Evolutionary conservation across 2,797 vertebrate genomes (phyloP).

Genomic region (Trematomus bernacchii): DNA sequence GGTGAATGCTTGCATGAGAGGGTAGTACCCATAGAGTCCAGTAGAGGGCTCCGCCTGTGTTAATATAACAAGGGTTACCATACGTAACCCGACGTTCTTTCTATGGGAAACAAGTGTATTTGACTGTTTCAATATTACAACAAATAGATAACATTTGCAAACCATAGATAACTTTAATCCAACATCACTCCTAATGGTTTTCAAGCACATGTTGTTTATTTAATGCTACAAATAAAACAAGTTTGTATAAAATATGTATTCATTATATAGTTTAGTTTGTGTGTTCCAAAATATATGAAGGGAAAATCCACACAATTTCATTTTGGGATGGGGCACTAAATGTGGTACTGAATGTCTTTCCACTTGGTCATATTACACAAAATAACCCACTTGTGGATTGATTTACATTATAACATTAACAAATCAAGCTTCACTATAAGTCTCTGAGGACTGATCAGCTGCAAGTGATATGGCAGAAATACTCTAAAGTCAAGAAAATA

Average conservation of each 20-base stretch:
- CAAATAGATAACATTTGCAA: no score
- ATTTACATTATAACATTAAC: conserved; percentile 11
- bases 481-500: not conserved
- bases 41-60: no score
- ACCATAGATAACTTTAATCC: no score
- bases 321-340: not conserved
- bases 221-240: not conserved
- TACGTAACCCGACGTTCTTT: no score
- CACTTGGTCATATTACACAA: not conserved
- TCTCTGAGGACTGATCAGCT: conserved; percentile 6
- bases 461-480: conserved; percentile 4
- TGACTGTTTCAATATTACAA: not conserved
- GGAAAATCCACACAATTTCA: conserved; percentile 4
- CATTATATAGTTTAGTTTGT: not conserved
- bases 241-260: no score
- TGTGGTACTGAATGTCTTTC: not conserved
- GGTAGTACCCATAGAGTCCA: no score
- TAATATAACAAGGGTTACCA: no score
- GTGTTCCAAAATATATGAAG: conserved; percentile 4
- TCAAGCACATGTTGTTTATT: not conserved
- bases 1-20: no score
- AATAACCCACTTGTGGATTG: not conserved
- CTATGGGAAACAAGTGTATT: not conserved
- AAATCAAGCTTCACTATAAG: conserved; percentile 6
- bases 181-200: not conserved